A percentile compares a stretch with the other conserved stretches of the same genome.
Evolutionary conservation across 2,888 invertebrate species (phyloP).

Genomic region (Cerceris rybyensis): DNA sequence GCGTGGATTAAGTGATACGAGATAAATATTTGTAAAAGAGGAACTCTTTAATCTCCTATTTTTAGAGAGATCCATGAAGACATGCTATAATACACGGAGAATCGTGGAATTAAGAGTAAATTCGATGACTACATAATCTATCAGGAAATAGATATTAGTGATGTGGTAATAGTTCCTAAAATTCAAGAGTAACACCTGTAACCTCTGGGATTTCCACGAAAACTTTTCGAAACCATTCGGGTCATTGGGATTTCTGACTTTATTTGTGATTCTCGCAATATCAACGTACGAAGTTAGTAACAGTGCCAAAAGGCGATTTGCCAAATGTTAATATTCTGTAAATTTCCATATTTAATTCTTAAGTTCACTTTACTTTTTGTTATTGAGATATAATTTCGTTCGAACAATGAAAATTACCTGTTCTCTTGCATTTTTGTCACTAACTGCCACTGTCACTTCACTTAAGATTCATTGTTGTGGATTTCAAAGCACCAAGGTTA

Average conservation of each 20-base stretch:
- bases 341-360: conserved; percentile 14
- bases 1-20: not conserved
- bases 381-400: not conserved
- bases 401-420: too few relatives aligned
- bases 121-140: not conserved
- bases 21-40: not conserved
- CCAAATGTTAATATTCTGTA: conserved; percentile 8
- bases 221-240: conserved; percentile 5
- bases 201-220: not conserved
- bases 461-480: too few relatives aligned
- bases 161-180: not conserved
- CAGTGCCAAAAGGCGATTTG: conserved; percentile 6
- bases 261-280: conserved; percentile 2
- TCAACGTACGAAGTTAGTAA: not conserved
- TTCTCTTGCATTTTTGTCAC: too few relatives aligned
- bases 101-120: not conserved
- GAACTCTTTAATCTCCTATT: too few relatives aligned
- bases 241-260: conserved; percentile 3
- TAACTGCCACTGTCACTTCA: too few relatives aligned
- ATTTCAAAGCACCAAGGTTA: too few relatives aligned
- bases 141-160: not conserved
- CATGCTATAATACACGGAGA: too few relatives aligned
- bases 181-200: not conserved
- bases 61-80: too few relatives aligned
- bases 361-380: not conserved